phyloP scores from a whole-genome alignment of 2,797 vertebrate species.

The Pygocentrus nattereri region DNA sequence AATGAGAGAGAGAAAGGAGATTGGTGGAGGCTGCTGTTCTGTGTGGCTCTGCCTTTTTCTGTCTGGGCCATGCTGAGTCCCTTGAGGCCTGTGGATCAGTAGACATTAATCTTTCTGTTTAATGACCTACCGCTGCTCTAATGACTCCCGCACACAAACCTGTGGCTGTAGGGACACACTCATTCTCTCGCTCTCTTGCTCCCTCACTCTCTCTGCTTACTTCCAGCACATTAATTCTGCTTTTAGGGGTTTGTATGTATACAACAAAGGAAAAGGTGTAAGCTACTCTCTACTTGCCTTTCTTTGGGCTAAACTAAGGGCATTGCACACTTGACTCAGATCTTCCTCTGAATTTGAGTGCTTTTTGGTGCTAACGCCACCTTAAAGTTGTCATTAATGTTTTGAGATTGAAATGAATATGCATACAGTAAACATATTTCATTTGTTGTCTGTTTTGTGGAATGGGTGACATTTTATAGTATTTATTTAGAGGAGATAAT shows the following conservation, averaged over 20 bases:
- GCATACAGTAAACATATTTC: too few species aligned
- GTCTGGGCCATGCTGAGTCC: constrained; percentile 69
- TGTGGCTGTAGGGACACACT: constrained; percentile 60
- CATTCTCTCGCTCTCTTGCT: too few species aligned
- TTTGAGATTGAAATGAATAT: too few species aligned
- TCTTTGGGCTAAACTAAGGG: not conserved
- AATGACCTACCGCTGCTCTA: constrained; percentile 77
- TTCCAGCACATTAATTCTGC: not conserved
- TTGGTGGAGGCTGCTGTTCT: constrained; percentile 49
- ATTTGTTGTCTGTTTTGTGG: too few species aligned
- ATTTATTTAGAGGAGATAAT: too few species aligned
- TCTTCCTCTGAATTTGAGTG: not conserved
- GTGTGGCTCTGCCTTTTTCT: constrained; percentile 59
- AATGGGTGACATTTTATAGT: too few species aligned
- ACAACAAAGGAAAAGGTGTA: not conserved
- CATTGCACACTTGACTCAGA: not conserved
- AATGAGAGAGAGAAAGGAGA: constrained; percentile 57
- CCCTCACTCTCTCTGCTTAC: not conserved
- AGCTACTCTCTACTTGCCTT: not conserved
- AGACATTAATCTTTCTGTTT: constrained; percentile 80
- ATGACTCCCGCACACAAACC: constrained; percentile 73
- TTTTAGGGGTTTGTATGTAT: constrained; percentile 11
- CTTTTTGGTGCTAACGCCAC: not conserved
- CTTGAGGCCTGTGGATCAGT: constrained; percentile 75
- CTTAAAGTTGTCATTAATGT: too few species aligned